phyloP scores from a whole-genome alignment of 2,888 invertebrate species.

The Mimachlamys varia region DNA sequence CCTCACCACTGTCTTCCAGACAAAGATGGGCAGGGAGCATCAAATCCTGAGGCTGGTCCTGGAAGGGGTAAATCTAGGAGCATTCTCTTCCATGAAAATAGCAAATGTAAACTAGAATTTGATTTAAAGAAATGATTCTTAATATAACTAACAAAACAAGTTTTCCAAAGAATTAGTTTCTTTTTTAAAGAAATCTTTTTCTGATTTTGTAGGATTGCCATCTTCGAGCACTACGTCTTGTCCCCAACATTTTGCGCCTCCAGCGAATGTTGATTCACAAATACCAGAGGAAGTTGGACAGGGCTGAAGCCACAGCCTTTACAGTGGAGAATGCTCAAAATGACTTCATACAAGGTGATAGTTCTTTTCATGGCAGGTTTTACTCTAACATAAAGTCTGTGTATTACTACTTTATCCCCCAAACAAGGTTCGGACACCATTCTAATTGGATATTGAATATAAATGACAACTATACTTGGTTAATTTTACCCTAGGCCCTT shows the following conservation, averaged over 20 bases:
- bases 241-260: conserved; percentile 67
- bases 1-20: conserved; percentile 55
- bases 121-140: no score
- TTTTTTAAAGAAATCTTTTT: no score
- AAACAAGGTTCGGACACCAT: no score
- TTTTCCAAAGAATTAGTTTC: no score
- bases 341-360: not conserved
- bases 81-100: no score
- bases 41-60: conserved; percentile 52
- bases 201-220: conserved; percentile 60
- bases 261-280: conserved; percentile 62
- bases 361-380: not conserved
- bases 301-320: conserved; percentile 65
- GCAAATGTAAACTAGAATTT: no score
- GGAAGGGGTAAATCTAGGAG: conserved; percentile 47
- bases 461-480: no score
- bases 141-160: no score
- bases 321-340: conserved; percentile 45
- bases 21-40: not conserved
- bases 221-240: conserved; percentile 64
- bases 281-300: conserved; percentile 67
- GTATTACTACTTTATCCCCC: no score
- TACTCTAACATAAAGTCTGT: not conserved
- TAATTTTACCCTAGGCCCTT: no score
- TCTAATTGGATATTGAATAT: no score